Conservation (phyloP, 1,140 invertebrate genomes). For the Macrobrachium nipponense region DNA sequence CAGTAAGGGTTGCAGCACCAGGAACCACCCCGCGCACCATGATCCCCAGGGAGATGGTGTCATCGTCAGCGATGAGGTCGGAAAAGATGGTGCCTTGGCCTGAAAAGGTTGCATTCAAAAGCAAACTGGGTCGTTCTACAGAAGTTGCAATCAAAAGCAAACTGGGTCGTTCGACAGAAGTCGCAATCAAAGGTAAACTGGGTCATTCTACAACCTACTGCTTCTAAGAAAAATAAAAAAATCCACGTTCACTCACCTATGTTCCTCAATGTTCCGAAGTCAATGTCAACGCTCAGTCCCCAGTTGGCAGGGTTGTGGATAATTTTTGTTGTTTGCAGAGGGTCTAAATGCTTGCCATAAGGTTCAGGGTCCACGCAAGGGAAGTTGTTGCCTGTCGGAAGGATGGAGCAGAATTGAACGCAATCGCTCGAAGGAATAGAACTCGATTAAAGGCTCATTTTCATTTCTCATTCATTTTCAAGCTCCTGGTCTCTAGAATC, state of each 20-base stretch:
- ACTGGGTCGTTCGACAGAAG: too few relatives aligned
- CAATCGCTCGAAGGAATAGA: too few relatives aligned
- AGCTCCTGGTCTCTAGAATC: too few relatives aligned
- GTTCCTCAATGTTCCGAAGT: conserved; percentile 25
- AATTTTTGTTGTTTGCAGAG: conserved; percentile 9
- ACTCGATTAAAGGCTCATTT: too few relatives aligned
- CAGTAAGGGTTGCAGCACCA: neutral
- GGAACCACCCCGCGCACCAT: conserved; percentile 9
- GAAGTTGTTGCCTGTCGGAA: conserved; percentile 25
- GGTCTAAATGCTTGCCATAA: conserved; percentile 17
- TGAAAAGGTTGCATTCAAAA: neutral
- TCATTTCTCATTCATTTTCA: too few relatives aligned
- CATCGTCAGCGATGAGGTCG: conserved; percentile 6
- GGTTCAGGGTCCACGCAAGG: conserved; percentile 39
- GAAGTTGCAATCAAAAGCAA: neutral
- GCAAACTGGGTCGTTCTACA: neutral
- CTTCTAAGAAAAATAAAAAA: neutral
- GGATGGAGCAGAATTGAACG: neutral
- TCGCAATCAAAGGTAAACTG: too few relatives aligned
- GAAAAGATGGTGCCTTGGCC: neutral
- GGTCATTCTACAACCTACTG: neutral
- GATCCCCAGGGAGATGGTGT: conserved; percentile 31
- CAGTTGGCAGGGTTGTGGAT: neutral
- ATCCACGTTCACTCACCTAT: neutral
- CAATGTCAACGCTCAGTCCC: neutral